These are phyloP conservation scores for Pelodytes ibericus DNA, from an alignment of 2,797 vertebrate genomes.

Conservation along the genomic window DNA sequence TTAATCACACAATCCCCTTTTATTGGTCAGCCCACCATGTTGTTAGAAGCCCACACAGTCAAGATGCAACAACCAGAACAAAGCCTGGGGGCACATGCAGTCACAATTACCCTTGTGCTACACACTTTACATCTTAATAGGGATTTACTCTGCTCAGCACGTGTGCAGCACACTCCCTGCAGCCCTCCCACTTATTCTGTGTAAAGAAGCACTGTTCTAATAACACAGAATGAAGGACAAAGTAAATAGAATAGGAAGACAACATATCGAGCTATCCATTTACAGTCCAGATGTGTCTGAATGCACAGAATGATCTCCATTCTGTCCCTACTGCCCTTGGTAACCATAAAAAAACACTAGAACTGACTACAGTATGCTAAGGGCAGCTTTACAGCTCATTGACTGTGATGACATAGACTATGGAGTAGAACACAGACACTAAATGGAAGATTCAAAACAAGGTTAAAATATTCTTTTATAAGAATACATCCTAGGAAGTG, in stretches of 20 bases:
- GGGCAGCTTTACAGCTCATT: not conserved
- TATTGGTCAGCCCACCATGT: constrained; percentile 22
- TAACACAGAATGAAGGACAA: constrained; percentile 43
- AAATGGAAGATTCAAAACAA: too few species aligned
- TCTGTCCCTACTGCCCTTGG: not conserved
- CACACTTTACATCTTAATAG: constrained; percentile 73
- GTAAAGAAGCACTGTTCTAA: constrained; percentile 31
- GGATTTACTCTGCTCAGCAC: constrained; percentile 72
- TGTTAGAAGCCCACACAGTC: constrained; percentile 50
- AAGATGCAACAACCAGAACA: constrained; percentile 55
- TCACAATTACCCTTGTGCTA: constrained; percentile 74
- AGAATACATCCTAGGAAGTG: too few species aligned
- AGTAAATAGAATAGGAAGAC: constrained; percentile 42
- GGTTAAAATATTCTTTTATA: too few species aligned
- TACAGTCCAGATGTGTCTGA: constrained; percentile 52
- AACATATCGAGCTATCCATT: constrained; percentile 37
- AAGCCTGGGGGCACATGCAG: constrained; percentile 64
- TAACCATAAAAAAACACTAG: constrained; percentile 8
- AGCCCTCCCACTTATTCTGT: constrained; percentile 42
- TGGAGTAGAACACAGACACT: too few species aligned
- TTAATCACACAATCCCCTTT: constrained; percentile 34
- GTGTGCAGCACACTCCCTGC: constrained; percentile 71
- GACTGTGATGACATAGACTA: not conserved
- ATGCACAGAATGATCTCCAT: constrained; percentile 27
- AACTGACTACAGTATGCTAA: not conserved